phyloP scores from a whole-genome alignment of 2,797 vertebrate genomes.

The Novumbra hubbsi region DNA sequence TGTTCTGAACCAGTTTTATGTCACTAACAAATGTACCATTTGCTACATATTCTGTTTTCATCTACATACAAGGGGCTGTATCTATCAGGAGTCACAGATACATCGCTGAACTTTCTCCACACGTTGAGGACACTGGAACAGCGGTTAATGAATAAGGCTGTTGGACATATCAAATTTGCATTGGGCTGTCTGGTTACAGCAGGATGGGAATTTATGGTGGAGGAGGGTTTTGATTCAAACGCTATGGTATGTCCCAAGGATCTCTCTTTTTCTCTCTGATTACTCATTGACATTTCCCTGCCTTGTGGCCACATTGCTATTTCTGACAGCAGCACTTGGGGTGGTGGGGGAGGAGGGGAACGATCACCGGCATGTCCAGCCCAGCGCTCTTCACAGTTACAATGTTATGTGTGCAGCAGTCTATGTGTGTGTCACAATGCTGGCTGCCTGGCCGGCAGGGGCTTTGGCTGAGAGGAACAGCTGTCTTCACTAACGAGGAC shows the following conservation, averaged over 20 bases:
- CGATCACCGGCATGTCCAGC: slow-evolving; percentile 53
- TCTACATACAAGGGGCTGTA: background rate
- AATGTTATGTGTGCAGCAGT: background rate
- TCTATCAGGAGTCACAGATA: background rate
- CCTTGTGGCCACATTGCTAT: slow-evolving; percentile 62
- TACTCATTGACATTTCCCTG: slow-evolving; percentile 65
- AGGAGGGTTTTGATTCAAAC: slow-evolving; percentile 44
- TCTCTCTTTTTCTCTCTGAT: slow-evolving; percentile 57
- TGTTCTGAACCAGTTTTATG: slow-evolving; percentile 35
- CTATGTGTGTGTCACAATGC: slow-evolving; percentile 30
- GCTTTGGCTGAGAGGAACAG: slow-evolving; percentile 76
- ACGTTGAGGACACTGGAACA: too few species aligned
- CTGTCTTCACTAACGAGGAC: slow-evolving; percentile 76
- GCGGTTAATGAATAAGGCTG: too few species aligned
- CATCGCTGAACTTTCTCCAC: too few species aligned
- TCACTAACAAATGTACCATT: slow-evolving; percentile 20
- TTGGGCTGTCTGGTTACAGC: background rate
- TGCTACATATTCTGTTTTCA: slow-evolving; percentile 13
- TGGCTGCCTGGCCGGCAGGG: slow-evolving; percentile 15
- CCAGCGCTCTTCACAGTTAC: background rate
- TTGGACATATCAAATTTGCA: too few species aligned
- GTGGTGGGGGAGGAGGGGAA: slow-evolving; percentile 39
- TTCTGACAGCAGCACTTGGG: slow-evolving; percentile 59
- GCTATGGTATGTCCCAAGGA: slow-evolving; percentile 48
- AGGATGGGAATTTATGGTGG: slow-evolving; percentile 37